These are phyloP conservation scores for Phrynocephalus guinanensis DNA, from an alignment of 2,797 vertebrate species.

Conservation along the genomic window DNA sequence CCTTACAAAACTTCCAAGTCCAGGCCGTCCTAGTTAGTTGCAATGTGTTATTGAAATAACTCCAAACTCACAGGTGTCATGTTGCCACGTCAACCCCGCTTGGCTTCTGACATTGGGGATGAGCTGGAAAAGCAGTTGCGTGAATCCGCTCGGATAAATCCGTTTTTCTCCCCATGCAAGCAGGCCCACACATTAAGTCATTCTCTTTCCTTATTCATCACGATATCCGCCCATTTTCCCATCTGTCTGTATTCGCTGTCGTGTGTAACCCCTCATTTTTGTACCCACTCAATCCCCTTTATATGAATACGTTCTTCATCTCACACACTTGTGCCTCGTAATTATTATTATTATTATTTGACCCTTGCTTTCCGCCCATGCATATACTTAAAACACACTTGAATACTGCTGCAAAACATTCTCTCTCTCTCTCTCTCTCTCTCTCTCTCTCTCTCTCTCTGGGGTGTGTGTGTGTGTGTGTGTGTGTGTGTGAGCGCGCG, in stretches of 20 bases:
- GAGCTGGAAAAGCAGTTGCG: background rate
- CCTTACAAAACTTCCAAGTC: background rate
- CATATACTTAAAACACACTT: constrained; percentile 7
- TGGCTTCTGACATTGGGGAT: background rate
- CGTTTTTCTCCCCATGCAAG: background rate
- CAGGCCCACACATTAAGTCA: no score
- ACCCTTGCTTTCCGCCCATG: background rate
- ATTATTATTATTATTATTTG: background rate
- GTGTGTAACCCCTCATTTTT: background rate
- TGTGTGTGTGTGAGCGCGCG: background rate
- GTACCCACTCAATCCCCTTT: background rate
- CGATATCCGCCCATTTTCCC: background rate
- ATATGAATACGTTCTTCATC: background rate
- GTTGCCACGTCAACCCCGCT: background rate
- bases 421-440: background rate
- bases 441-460: background rate
- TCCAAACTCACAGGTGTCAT: background rate
- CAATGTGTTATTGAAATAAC: background rate
- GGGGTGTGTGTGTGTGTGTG: no score
- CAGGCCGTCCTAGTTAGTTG: background rate
- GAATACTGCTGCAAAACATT: background rate
- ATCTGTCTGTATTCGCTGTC: background rate
- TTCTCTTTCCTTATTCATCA: background rate
- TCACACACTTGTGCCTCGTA: background rate
- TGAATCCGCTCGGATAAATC: background rate